Percentiles rank a stretch among this genome's conserved stretches.
These are phyloP conservation scores for Smittia aterrima DNA, from an alignment of 2,888 invertebrate species.

Conservation along the genomic window DNA sequence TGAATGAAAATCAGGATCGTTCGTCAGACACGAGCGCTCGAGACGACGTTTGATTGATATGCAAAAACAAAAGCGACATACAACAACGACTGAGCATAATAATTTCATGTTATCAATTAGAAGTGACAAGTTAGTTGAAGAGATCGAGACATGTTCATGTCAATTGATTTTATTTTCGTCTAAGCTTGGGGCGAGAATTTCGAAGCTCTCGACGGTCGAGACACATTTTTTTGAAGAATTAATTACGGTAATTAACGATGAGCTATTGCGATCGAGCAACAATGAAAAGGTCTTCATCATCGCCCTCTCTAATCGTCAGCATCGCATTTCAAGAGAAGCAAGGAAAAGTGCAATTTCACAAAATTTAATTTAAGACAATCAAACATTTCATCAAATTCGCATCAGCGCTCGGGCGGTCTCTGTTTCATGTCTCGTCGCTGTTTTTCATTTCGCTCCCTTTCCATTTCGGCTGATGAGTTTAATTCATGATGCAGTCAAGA, in stretches of 20 bases:
- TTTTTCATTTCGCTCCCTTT: neutral
- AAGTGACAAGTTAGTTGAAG: conserved; percentile 12
- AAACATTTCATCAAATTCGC: conserved; percentile 34
- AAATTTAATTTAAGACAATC: conserved; percentile 25
- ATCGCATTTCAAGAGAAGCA: neutral
- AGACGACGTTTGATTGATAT: conserved; percentile 13
- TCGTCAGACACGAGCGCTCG: neutral
- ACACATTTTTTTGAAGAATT: neutral
- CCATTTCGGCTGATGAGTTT: neutral
- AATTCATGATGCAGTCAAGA: conserved; percentile 22
- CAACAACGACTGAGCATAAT: neutral
- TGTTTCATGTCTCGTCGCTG: conserved; percentile 26
- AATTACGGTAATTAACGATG: conserved; percentile 17
- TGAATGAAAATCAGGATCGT: neutral
- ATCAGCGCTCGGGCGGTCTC: conserved; percentile 26
- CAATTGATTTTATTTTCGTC: neutral
- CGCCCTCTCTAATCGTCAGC: neutral
- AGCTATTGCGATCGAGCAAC: neutral
- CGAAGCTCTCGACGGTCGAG: neutral
- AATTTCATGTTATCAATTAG: conserved; percentile 17
- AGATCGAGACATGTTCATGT: conserved; percentile 7
- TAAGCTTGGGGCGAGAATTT: neutral
- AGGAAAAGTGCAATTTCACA: conserved; percentile 1
- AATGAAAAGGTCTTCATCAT: neutral
- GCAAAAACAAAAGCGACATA: neutral